Evolutionary conservation across 2,888 invertebrate genomes (phyloP).

Genomic region (Philhelius pedissequus): DNA sequence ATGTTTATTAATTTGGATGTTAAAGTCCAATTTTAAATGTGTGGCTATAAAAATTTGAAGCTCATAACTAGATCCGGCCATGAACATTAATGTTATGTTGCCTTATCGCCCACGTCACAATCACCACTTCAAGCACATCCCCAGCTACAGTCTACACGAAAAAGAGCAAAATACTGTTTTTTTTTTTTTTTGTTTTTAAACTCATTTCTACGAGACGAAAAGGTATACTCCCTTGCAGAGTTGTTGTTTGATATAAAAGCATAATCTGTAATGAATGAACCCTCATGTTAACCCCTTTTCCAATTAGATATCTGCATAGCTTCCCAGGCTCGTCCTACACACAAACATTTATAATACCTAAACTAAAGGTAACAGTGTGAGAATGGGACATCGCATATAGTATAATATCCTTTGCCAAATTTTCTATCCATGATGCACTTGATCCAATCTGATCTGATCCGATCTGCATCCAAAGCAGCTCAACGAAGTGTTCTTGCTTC

Average conservation of each 20-base stretch:
- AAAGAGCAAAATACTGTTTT: constrained; percentile 50
- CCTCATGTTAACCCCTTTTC: constrained; percentile 58
- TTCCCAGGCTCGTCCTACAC: background rate
- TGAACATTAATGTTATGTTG: background rate
- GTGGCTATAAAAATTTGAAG: background rate
- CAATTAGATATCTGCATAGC: constrained; percentile 46
- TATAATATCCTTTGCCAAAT: background rate
- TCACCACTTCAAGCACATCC: background rate
- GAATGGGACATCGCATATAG: background rate
- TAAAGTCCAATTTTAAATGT: background rate
- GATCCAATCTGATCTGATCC: constrained; percentile 59
- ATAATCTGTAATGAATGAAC: constrained; percentile 63
- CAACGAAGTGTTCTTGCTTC: background rate
- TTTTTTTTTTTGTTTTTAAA: constrained; percentile 5
- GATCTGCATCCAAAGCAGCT: constrained; percentile 46
- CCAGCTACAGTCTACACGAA: constrained; percentile 22
- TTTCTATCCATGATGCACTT: constrained; percentile 43
- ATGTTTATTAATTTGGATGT: too few species aligned
- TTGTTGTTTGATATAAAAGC: constrained; percentile 61
- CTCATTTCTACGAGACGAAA: too few species aligned
- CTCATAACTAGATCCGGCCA: background rate
- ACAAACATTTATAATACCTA: background rate
- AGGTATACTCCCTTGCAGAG: constrained; percentile 27
- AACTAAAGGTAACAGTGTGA: background rate
- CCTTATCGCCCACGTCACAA: constrained; percentile 39